Conservation (phyloP, 2,113 vertebrate species). For the Aegypius monachus region DNA sequence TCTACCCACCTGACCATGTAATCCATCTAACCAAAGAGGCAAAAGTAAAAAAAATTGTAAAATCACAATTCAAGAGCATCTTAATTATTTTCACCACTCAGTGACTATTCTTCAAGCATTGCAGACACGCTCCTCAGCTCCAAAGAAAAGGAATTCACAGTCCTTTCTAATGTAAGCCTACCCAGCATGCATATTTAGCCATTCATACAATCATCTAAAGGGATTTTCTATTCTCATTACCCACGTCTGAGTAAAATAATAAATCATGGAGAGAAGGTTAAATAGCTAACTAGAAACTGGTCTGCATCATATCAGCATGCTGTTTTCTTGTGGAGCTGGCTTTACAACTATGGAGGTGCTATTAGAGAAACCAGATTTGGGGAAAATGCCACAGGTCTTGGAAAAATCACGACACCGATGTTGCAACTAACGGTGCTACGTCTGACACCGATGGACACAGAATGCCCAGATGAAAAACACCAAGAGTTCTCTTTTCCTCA, state of each 20-base stretch:
- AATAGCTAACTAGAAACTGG: not conserved
- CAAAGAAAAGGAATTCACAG: not conserved
- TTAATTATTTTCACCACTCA: constrained; percentile 1
- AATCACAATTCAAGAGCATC: not conserved
- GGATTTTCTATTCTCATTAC: not conserved
- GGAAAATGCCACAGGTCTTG: not conserved
- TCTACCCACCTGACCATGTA: not conserved
- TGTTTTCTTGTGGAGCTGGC: not conserved
- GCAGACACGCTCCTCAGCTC: not conserved
- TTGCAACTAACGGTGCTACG: not conserved
- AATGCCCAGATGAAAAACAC: not conserved
- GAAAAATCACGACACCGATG: fast-evolving
- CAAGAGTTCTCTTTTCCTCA: not conserved
- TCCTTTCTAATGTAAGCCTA: not conserved
- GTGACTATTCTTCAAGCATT: not conserved
- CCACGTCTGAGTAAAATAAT: not conserved
- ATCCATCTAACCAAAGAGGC: not conserved
- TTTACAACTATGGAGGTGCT: not conserved
- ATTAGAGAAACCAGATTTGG: not conserved
- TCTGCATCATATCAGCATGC: not conserved
- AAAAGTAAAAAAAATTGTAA: not conserved
- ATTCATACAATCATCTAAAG: not conserved
- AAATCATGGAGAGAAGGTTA: not conserved
- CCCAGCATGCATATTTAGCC: not conserved
- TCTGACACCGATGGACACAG: not conserved